phyloP scores from a whole-genome alignment of 2,797 vertebrate genomes.

The Pterois miles region DNA sequence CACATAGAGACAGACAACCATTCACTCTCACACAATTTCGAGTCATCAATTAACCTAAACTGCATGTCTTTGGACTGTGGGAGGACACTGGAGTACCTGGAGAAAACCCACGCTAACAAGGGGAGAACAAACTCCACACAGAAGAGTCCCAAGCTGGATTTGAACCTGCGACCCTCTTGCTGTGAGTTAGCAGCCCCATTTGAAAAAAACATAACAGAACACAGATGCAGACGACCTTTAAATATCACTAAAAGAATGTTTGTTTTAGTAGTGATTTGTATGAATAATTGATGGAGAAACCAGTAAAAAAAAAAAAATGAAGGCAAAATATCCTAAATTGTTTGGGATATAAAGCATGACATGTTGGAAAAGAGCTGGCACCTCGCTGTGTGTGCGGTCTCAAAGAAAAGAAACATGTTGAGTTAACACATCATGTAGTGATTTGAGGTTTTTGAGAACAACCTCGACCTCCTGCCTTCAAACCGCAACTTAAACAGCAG shows the following conservation, averaged over 20 bases:
- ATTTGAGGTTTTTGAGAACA: constrained; percentile 12
- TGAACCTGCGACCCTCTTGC: too few relatives aligned
- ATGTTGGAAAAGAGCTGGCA: background rate
- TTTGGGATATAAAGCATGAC: background rate
- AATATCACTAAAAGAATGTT: background rate
- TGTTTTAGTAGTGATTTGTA: background rate
- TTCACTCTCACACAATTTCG: too few relatives aligned
- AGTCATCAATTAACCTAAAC: too few relatives aligned
- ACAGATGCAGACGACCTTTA: background rate
- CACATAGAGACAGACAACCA: too few relatives aligned
- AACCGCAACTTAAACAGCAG: background rate
- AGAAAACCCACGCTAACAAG: too few relatives aligned
- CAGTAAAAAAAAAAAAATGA: background rate
- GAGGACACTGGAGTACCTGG: too few relatives aligned
- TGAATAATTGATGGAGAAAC: background rate
- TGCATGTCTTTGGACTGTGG: too few relatives aligned
- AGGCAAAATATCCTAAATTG: background rate
- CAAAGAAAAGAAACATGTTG: background rate
- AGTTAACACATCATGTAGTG: background rate
- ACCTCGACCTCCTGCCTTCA: background rate
- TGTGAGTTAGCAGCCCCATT: too few relatives aligned
- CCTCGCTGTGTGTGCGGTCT: background rate
- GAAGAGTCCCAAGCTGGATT: too few relatives aligned
- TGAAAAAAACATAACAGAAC: background rate
- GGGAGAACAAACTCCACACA: too few relatives aligned